Conservation (phyloP, 2,888 invertebrate genomes). For the Lithosia quadra region DNA sequence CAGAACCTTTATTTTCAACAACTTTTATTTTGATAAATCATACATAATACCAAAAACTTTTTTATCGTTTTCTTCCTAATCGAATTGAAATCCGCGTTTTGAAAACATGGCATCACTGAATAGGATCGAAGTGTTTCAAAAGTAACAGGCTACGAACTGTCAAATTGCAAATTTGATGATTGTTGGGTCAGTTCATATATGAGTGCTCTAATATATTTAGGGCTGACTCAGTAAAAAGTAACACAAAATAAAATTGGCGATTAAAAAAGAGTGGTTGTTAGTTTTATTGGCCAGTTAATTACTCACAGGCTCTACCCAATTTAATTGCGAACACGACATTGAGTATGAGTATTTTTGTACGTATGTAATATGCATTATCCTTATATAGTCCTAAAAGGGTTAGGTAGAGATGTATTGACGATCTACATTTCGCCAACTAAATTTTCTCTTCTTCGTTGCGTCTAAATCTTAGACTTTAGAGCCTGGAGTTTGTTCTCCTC, state of each 20-base stretch:
- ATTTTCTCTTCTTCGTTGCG: neutral
- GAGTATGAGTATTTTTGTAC: neutral
- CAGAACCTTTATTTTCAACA: no score
- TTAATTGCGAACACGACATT: neutral
- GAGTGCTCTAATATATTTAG: neutral
- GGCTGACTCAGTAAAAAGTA: neutral
- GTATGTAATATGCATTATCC: neutral
- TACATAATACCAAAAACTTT: no score
- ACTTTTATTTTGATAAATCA: no score
- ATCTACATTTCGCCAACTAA: neutral
- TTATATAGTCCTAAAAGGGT: neutral
- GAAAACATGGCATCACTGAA: neutral
- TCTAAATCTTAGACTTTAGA: neutral
- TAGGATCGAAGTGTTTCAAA: neutral
- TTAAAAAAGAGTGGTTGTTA: constrained; percentile 2
- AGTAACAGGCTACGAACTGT: neutral
- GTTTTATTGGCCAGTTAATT: neutral
- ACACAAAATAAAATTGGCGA: neutral
- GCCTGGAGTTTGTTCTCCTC: neutral
- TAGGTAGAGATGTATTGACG: neutral
- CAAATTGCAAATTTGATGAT: neutral
- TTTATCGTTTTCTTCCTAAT: no score
- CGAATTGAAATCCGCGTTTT: no score
- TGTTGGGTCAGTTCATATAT: neutral
- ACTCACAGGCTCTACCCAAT: neutral